Base-by-base conservation (phyloP, 2,888 invertebrate species). In the Aleiodes leptofemur region DNA sequence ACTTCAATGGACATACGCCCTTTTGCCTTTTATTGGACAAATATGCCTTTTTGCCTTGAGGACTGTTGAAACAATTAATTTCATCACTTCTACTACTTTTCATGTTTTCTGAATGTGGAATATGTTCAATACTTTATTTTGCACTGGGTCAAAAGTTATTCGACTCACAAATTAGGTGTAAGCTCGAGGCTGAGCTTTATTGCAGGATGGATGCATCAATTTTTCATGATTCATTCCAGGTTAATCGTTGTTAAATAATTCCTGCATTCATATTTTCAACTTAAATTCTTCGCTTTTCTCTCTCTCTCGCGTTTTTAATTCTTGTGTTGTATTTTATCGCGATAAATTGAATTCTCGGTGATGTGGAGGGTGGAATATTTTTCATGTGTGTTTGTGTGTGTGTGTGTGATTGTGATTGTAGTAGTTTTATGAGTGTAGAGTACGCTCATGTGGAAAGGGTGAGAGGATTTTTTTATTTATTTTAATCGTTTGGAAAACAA, bases 271-370 rank as follows among this genome's bases (percentile, higher is more conserved):
- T 53, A 50, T 34, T 16, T 23, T 50, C 31, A 23, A 34, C 66
- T 66, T 14, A 38, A 38, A 38, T 38, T 38, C 53, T 53, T 13
- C 53, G 5, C 53, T 11, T 5, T 9, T 5, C 53, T 11, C 53
- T 5, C 14, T 11, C 53, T 31, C 31, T 8, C 7, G 4, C 57
- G 23, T 23, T 31, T 31, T 57, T 13, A 57, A 57, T 57, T 11
- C 59, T 59, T 34, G 13, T 38, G 11, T 59, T 34, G 14, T 59
- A 34, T 31, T 59, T 38, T 34, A 13, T 4, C 13, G 59, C 50
- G 31, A 71, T 71, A 71, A 71, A 71, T 71, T 71, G 59, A 71
- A 71, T 50, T 71, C 59, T 59, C 71, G 59, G 31, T 59, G 71
- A 71, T 50, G 38, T 34, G 38, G 59, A 56, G 56, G 16, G 56